Evolutionary conservation across 2,888 invertebrate species (phyloP).

Genomic region (Caenorhabditis becei): DNA sequence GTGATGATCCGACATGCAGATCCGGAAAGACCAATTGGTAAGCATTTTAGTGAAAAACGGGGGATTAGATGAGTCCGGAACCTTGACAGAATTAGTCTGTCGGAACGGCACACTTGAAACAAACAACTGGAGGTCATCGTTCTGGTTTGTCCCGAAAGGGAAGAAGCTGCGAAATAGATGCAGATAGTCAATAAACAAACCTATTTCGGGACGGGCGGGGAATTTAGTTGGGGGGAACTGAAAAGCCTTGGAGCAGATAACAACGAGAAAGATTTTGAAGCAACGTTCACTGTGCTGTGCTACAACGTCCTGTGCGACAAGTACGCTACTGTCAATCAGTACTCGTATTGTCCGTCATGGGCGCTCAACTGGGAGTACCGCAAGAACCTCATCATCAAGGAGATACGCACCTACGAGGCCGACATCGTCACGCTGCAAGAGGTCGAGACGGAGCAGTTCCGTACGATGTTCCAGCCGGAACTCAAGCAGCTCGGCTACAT

Average conservation of each 20-base stretch:
- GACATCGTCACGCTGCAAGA: slow-evolving; percentile 97
- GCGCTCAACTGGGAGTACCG: slow-evolving; percentile 98
- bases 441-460: slow-evolving; percentile 99
- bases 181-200: slow-evolving; percentile 6
- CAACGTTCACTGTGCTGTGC: slow-evolving; percentile 95
- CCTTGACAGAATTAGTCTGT: not conserved
- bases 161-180: not conserved
- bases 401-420: slow-evolving; percentile 95
- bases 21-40: slow-evolving; percentile 79
- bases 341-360: slow-evolving; percentile 99
- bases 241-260: no score
- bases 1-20: slow-evolving; percentile 74
- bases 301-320: slow-evolving; percentile 99
- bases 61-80: not conserved
- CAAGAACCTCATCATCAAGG: slow-evolving; percentile 93
- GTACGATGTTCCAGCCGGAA: slow-evolving; percentile 95
- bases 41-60: slow-evolving; percentile 16
- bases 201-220: slow-evolving; percentile 2
- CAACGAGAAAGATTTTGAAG: no score
- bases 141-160: slow-evolving; percentile 15
- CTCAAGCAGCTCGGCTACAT: slow-evolving; percentile 89
- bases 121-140: slow-evolving; percentile 7
- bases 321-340: slow-evolving; percentile 97
- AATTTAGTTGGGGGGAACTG: no score
- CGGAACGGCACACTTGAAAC: slow-evolving; percentile 21